These are phyloP conservation scores for Pasiphila rectangulata DNA, from an alignment of 2,888 invertebrate genomes.

Conservation along the genomic window DNA sequence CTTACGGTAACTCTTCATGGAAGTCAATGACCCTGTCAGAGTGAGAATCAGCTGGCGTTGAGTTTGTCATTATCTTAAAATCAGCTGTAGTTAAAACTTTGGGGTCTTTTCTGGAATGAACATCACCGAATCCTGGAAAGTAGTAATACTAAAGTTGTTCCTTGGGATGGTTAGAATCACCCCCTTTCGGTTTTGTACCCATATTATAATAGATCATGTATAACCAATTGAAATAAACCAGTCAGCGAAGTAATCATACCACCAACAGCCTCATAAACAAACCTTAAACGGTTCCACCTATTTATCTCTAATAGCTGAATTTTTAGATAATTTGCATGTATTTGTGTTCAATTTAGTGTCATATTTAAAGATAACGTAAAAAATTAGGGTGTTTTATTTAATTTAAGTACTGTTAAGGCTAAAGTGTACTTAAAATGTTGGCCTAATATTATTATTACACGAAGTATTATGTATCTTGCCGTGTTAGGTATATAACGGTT, in stretches of 20 bases:
- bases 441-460: constrained; percentile 48
- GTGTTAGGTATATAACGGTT: constrained; percentile 33
- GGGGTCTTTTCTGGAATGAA: too few species aligned
- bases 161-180: too few species aligned
- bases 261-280: not conserved
- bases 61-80: too few species aligned
- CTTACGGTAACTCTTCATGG: too few species aligned
- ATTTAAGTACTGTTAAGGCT: constrained; percentile 32
- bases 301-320: constrained; percentile 36
- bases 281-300: constrained; percentile 17
- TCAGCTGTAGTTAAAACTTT: too few species aligned
- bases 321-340: constrained; percentile 35
- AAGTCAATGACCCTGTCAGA: too few species aligned
- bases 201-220: too few species aligned
- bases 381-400: constrained; percentile 46
- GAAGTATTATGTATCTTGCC: constrained; percentile 66
- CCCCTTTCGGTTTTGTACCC: too few species aligned
- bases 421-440: constrained; percentile 46
- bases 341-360: constrained; percentile 79
- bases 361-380: constrained; percentile 69
- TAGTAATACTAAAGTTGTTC: too few species aligned
- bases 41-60: too few species aligned
- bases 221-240: not conserved
- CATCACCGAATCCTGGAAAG: too few species aligned
- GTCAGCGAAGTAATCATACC: not conserved